Evolutionary conservation across 2,797 vertebrate genomes (phyloP), one percentile per base, ranked within the genome.

Genomic region (Cossypha dichroa): DNA sequence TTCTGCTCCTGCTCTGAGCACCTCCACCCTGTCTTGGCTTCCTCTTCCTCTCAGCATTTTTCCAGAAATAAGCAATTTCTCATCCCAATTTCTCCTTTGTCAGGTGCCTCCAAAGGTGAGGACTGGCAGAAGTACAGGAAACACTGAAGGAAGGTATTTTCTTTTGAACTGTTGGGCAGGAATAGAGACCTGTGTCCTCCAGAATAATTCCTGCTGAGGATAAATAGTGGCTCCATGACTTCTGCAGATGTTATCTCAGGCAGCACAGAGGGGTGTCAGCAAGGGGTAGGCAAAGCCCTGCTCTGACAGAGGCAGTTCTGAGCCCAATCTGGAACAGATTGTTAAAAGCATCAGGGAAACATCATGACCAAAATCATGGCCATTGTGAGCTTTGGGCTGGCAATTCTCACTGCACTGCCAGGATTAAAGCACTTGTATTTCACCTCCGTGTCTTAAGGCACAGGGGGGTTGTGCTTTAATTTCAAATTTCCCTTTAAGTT

Each of bases 401-500:
- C 80, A 86, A 63, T 89, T 81, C 87, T 85, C 66, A 12, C 84
- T 43, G 49, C 31, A 4, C 69, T 40, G 54, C 58, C 56, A 75
- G 77, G 45, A 92, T 87, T 81, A 72, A 91, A 87, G 87, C 72
- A 31, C 51, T 51, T 72, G 62, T 9, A 13, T 75, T 93, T 91
- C 81, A 91, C 93, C 74, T 91, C 55, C 11, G 3, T 43, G 55
- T 87, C 78, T 80, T 36, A 41, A 56, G 63, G 90, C 87, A 46
- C 51, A 11, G 41, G 11, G 20, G 36, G 41, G 19, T 3, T 91
- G 87, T 73, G 78, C 48, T 85, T 93, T 72, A 46, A 87, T 91
- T 95, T 96, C 78, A 75, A 51, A 72, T 73, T 85, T 91, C 52
- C 58, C 70, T 93, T 93, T 59, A 66, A 77, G 78, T 59, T 82